Base-by-base conservation (phyloP, 2,797 vertebrate species). In the Cheirogaleus major region DNA sequence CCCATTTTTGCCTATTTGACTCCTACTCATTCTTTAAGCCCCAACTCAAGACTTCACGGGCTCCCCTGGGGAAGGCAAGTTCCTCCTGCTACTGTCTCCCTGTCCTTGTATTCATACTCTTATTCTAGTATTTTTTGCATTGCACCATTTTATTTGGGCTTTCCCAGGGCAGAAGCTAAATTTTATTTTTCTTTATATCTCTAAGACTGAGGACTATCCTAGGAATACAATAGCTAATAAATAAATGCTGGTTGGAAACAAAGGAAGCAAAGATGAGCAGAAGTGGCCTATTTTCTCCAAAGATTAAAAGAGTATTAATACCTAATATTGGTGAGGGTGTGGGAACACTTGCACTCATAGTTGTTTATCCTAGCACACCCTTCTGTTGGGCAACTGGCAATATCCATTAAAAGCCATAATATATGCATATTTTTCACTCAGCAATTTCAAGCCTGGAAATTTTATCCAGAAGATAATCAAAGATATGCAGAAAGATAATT, bases 381-480 rank as follows among this genome's bases (percentile, higher is more conserved):
- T 87, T 52, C 95, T 93, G 38, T 2, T 7, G n/a, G 59, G 17
- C 32, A 75, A 12, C 43, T 38, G 15, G 38, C 38, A 75, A 78
- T 15, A 18, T 22, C 38, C 57, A 67, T 17, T 17, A 27, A 43
- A 87, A 73, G 5, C 18, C 22, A 61, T 69, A 32, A 23, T 25
- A 69, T 14, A 41, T 25, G 5, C 25, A 57, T 55, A 79, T 85
- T 69, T 67, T 79, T 79, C 32, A 86, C 23, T 79, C 25, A 83
- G 55, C 48, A 88, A 52, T 48, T 25, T 45, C 15, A 30, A 70
- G 43, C 9, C 35, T 73, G 10, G 48, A 63, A 63, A 89, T 52
- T 89, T 85, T 61, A 89, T 86, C 78, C n/a, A 85, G 76, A 38
- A 79, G n/a, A 45, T 15, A 91, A 78, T 69, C 67, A 93, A 50